A percentile compares a stretch with the other conserved stretches of the same genome.
Conservation (phyloP, 2,113 vertebrate species). For the Phyllostomus hastatus region DNA sequence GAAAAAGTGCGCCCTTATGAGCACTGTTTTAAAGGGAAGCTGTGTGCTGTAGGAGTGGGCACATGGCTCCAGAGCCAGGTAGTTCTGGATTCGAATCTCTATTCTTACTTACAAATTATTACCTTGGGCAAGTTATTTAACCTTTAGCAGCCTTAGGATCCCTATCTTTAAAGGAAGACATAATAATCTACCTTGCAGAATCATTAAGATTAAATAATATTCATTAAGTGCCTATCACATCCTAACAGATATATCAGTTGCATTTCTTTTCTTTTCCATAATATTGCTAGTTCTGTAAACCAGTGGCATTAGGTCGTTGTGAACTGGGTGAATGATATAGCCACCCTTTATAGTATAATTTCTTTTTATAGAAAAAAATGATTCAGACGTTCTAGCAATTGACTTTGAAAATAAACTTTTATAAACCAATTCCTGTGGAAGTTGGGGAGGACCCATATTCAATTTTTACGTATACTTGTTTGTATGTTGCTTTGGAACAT, state of each 20-base stretch:
- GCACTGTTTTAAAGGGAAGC: not conserved
- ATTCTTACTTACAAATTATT: not conserved
- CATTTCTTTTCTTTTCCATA: not conserved
- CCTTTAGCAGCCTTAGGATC: not conserved
- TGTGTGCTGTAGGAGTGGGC: not conserved
- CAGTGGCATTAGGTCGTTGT: not conserved
- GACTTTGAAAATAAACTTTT: constrained; percentile 26
- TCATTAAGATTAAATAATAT: not conserved
- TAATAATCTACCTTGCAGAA: not conserved
- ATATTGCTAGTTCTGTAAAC: not conserved
- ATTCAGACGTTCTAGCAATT: not conserved
- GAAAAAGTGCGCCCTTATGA: not conserved
- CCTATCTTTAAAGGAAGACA: constrained; percentile 22
- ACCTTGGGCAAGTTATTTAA: not conserved
- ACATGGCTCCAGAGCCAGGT: not conserved
- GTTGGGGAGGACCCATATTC: not conserved
- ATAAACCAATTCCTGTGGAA: not conserved
- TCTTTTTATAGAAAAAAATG: constrained; percentile 35
- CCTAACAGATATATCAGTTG: not conserved
- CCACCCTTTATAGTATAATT: not conserved
- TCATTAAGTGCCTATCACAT: not conserved
- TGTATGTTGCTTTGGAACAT: constrained; percentile 3
- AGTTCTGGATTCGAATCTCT: not conserved
- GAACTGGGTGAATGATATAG: not conserved
- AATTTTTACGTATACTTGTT: not conserved